A percentile compares a stretch with the other conserved stretches of the same genome.
Conservation (phyloP, 2,113 vertebrate genomes). For the Channa argus region DNA sequence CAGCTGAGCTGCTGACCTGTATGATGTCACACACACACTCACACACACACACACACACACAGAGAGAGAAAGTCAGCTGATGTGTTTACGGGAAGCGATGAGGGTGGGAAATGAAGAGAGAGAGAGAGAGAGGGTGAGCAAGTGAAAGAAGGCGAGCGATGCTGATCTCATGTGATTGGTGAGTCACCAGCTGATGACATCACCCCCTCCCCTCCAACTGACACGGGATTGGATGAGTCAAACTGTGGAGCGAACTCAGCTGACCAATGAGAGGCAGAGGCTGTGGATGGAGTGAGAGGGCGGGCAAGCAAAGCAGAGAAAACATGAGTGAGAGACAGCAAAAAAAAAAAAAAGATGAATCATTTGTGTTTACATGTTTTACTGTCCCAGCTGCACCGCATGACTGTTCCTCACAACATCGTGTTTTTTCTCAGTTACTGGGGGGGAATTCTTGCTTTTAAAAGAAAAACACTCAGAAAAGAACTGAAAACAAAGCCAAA, state of each 20-base stretch:
- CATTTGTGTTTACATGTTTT: too few species aligned
- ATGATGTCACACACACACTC: conserved; percentile 36
- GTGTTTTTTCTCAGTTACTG: too few species aligned
- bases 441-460: too few species aligned
- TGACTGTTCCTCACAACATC: too few species aligned
- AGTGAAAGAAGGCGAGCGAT: neutral
- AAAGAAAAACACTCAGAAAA: too few species aligned
- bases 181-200: conserved; percentile 62
- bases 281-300: conserved; percentile 33
- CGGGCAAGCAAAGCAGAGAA: neutral
- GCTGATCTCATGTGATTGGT: conserved; percentile 63
- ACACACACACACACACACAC: conserved; percentile 10
- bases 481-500: too few species aligned
- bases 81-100: conserved; percentile 61
- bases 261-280: conserved; percentile 43
- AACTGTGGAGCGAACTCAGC: conserved; percentile 31
- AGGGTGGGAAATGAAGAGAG: conserved; percentile 21
- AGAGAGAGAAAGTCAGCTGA: conserved; percentile 28
- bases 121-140: neutral
- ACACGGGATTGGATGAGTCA: conserved; percentile 57
- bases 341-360: conserved; percentile 7
- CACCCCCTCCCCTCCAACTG: conserved; percentile 19
- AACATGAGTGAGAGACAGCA: neutral
- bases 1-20: conserved; percentile 23
- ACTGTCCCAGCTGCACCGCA: too few species aligned